These are phyloP conservation scores for Erebia palarica DNA, from an alignment of 2,888 invertebrate genomes.

Conservation along the genomic window DNA sequence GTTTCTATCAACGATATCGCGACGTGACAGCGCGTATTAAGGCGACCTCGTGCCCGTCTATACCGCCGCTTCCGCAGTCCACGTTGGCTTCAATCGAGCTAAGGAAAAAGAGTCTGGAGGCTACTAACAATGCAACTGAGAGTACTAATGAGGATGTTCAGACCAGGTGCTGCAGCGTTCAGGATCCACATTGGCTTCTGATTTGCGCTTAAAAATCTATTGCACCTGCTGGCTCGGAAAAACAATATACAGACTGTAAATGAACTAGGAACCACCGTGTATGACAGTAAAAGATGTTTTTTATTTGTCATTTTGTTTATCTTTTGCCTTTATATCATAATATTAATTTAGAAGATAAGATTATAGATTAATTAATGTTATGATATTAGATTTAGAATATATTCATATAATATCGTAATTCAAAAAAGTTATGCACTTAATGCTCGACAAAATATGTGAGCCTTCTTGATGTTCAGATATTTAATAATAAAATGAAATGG, in stretches of 20 bases:
- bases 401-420: background rate
- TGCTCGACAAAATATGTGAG: background rate
- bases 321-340: constrained; percentile 5
- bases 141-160: constrained; percentile 72
- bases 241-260: background rate
- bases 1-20: constrained; percentile 94
- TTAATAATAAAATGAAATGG: too few species aligned
- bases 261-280: too few species aligned
- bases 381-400: too few species aligned
- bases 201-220: constrained; percentile 25
- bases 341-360: background rate
- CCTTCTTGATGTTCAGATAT: too few species aligned
- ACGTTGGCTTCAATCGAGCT: constrained; percentile 58
- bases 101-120: constrained; percentile 60
- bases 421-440: background rate
- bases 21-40: constrained; percentile 94
- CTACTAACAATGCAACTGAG: constrained; percentile 64
- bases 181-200: constrained; percentile 43
- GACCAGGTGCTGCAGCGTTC: constrained; percentile 74
- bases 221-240: background rate
- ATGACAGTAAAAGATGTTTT: too few species aligned
- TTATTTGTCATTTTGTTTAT: too few species aligned
- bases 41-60: constrained; percentile 91
- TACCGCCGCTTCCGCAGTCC: constrained; percentile 83
- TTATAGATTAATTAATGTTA: too few species aligned